Conservation (phyloP, 2,797 vertebrate genomes). For the Phrynocephalus forsythii region DNA sequence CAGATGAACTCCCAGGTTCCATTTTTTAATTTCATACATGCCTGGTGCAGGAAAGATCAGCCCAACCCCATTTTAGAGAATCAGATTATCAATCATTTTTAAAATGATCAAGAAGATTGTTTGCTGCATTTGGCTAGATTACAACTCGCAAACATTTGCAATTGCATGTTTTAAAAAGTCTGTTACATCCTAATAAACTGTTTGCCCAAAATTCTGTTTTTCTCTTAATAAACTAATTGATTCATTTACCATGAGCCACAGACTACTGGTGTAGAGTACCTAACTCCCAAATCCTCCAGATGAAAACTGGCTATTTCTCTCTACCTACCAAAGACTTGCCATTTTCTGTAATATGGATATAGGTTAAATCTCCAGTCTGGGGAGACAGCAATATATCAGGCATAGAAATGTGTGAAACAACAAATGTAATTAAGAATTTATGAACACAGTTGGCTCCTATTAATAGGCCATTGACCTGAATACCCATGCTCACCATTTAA, state of each 20-base stretch:
- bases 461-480: conserved; percentile 73
- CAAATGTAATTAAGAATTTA: conserved; percentile 77
- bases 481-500: conserved; percentile 68
- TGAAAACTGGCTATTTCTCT: neutral
- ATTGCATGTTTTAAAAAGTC: neutral
- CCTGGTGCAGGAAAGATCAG: neutral
- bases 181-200: neutral
- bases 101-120: conserved; percentile 25
- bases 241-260: neutral
- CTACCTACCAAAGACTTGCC: conserved; percentile 23
- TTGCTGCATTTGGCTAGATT: neutral
- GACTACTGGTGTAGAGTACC: neutral
- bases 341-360: conserved; percentile 9
- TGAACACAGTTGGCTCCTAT: conserved; percentile 71
- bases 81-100: neutral
- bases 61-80: neutral
- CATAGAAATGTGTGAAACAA: conserved; percentile 60
- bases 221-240: neutral
- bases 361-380: conserved; percentile 12
- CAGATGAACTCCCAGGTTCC: neutral
- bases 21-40: neutral
- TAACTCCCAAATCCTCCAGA: neutral
- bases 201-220: neutral
- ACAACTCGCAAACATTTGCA: neutral
- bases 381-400: conserved; percentile 55